Percentiles rank a stretch among this genome's conserved stretches.
Conservation (phyloP, 2,797 vertebrate genomes). For the Cyprinella venusta region DNA sequence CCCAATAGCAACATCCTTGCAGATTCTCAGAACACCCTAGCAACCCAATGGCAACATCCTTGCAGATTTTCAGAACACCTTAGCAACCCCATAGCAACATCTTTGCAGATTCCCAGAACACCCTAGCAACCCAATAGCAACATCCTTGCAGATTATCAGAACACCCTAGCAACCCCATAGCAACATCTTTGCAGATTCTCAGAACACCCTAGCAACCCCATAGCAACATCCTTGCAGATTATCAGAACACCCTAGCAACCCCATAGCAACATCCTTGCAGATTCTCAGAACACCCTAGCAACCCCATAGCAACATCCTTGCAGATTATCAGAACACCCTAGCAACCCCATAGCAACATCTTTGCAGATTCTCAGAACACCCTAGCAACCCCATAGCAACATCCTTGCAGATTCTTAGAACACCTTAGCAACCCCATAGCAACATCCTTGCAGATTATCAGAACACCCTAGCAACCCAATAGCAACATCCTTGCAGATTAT, state of each 20-base stretch:
- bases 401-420: too few species aligned
- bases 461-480: not conserved
- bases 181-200: not conserved
- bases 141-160: too few species aligned
- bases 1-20: not conserved
- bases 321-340: not conserved
- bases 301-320: not conserved
- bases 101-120: too few species aligned
- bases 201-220: not conserved
- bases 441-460: too few species aligned
- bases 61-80: not conserved
- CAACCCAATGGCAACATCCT: not conserved
- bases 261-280: too few species aligned
- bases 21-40: too few species aligned
- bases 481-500: accelerated
- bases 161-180: not conserved
- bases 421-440: not conserved
- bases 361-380: not conserved
- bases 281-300: too few species aligned
- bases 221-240: too few species aligned
- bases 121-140: not conserved
- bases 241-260: not conserved
- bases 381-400: not conserved
- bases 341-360: not conserved
- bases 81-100: constrained; percentile 1